Evolutionary conservation across 2,888 invertebrate genomes (phyloP).

Genomic region (Emmelina monodactyla): DNA sequence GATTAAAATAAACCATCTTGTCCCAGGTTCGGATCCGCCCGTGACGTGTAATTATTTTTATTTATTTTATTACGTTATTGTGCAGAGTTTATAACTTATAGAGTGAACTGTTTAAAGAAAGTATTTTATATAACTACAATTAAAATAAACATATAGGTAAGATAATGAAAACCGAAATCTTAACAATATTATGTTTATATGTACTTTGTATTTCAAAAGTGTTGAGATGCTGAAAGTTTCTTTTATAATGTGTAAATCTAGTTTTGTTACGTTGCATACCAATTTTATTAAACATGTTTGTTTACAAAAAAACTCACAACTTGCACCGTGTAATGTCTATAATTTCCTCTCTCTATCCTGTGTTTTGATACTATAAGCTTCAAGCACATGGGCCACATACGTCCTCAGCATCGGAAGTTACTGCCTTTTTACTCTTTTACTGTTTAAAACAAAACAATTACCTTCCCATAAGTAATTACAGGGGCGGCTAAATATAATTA

Average conservation of each 20-base stretch:
- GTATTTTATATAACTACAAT: too few species aligned
- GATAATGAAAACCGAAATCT: too few species aligned
- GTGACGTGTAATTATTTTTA: slow-evolving; percentile 31
- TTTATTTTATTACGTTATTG: slow-evolving; percentile 28
- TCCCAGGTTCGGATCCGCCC: slow-evolving; percentile 30
- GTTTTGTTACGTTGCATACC: too few species aligned
- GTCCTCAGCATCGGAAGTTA: slow-evolving; percentile 60
- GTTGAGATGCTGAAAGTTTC: too few species aligned
- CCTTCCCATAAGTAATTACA: slow-evolving; percentile 58
- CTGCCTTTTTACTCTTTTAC: slow-evolving; percentile 59
- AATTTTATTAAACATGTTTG: too few species aligned
- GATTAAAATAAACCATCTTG: slow-evolving; percentile 26
- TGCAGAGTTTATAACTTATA: slow-evolving; percentile 11
- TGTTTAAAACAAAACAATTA: slow-evolving; percentile 54
- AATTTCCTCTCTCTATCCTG: slow-evolving; percentile 19
- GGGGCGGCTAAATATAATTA: slow-evolving; percentile 64
- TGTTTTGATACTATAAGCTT: slow-evolving; percentile 52
- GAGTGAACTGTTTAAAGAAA: slow-evolving; percentile 3
- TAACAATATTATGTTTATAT: too few species aligned
- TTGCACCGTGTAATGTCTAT: too few species aligned
- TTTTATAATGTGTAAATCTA: too few species aligned
- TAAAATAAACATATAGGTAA: too few species aligned
- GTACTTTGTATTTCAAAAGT: too few species aligned
- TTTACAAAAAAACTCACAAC: too few species aligned
- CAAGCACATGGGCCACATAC: slow-evolving; percentile 48